Conservation (phyloP, 37 sponge, comb jelly and placozoan species). For the Agelas oroides region DNA sequence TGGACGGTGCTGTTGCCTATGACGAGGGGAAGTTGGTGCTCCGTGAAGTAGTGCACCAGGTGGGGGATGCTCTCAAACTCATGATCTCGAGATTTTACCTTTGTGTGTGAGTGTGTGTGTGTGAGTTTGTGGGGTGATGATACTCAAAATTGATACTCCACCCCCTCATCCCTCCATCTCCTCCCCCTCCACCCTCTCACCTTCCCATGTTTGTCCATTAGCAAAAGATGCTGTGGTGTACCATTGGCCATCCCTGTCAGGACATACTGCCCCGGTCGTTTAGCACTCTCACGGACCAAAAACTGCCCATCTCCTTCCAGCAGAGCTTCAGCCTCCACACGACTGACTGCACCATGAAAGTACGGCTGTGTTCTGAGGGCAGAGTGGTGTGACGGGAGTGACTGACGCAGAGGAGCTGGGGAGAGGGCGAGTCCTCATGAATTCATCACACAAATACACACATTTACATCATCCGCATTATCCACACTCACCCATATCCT, state of each 20-base stretch:
- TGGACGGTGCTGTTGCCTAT: conserved; percentile 68
- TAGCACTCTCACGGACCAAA: conserved; percentile 78
- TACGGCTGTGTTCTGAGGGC: conserved; percentile 34
- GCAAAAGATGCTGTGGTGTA: conserved; percentile 74
- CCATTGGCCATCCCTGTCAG: conserved; percentile 76
- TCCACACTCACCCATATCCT: no score
- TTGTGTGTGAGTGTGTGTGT: background rate
- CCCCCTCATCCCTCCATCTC: no score
- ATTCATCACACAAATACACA: no score
- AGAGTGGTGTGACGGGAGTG: conserved; percentile 3
- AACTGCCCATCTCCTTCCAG: conserved; percentile 84
- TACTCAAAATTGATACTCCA: background rate
- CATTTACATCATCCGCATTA: no score
- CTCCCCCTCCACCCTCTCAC: conserved; percentile 13
- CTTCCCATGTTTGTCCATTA: conserved; percentile 83
- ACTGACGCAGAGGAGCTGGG: conserved; percentile 1
- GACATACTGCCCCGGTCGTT: conserved; percentile 85
- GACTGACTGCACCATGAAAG: conserved; percentile 79
- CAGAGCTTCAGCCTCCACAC: conserved; percentile 75
- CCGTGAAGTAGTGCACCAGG: conserved; percentile 68
- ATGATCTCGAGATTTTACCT: conserved; percentile 85
- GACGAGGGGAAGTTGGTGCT: conserved; percentile 46
- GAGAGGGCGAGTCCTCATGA: background rate
- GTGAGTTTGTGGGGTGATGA: background rate
- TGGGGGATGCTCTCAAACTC: conserved; percentile 83